Percentiles rank a stretch among this genome's conserved stretches.
phyloP scores from a whole-genome alignment of 2,888 invertebrate species.

The Drosophila mayaguana region DNA sequence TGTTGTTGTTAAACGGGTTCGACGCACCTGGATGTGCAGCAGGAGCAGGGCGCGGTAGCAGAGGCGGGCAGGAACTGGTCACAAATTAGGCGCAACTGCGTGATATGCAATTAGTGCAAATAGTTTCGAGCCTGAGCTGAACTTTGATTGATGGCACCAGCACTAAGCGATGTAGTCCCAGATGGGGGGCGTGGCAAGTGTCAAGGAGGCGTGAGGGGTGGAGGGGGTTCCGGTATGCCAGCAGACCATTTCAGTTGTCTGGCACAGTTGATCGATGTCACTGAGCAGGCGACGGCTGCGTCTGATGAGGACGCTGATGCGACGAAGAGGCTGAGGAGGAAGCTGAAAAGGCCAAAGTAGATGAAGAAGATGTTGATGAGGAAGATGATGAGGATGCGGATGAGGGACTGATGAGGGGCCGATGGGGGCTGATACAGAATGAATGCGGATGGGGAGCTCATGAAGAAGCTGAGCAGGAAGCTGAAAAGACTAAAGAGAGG shows the following conservation, averaged over 20 bases:
- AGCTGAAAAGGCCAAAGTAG: neutral
- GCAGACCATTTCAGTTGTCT: neutral
- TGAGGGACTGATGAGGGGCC: no score
- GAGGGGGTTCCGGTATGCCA: neutral
- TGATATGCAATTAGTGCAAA: slow-evolving; percentile 69
- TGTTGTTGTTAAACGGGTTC: slow-evolving; percentile 55
- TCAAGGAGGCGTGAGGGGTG: neutral
- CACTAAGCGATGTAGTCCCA: slow-evolving; percentile 9
- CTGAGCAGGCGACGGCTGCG: neutral
- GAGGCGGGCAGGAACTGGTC: neutral
- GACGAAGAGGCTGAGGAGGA: neutral
- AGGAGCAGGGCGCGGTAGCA: neutral
- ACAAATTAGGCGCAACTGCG: slow-evolving; percentile 62
- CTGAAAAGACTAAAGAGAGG: neutral
- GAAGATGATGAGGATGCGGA: neutral
- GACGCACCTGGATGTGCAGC: slow-evolving; percentile 16
- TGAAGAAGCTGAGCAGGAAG: neutral
- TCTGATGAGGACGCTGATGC: neutral
- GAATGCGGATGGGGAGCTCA: neutral
- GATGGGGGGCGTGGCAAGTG: neutral
- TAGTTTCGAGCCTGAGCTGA: slow-evolving; percentile 47
- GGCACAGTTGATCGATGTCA: slow-evolving; percentile 43
- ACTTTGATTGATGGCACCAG: slow-evolving; percentile 69
- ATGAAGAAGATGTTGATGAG: neutral
- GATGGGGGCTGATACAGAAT: neutral